phyloP scores from a whole-genome alignment of 1,140 invertebrate species.

The Lycorma delicatula region DNA sequence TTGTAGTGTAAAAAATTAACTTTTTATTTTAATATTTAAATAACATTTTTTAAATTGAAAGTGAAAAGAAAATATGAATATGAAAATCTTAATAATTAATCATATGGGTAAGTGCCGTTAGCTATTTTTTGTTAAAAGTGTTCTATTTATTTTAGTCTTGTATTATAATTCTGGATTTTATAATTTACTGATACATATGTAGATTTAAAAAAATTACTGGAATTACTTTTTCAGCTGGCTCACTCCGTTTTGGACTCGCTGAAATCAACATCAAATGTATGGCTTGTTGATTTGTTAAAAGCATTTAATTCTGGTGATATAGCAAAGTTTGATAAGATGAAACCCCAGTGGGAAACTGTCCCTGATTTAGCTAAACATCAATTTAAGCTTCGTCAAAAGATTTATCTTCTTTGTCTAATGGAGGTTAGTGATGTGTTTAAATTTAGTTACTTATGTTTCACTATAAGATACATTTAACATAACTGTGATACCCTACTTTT shows the following conservation, averaged over 20 bases:
- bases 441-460: not conserved
- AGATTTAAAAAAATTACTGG: too few relatives aligned
- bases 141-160: too few relatives aligned
- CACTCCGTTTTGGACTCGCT: slow-evolving; percentile 88
- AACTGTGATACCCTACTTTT: too few relatives aligned
- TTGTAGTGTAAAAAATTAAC: too few relatives aligned
- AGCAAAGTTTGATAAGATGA: slow-evolving; percentile 70
- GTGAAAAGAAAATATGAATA: too few relatives aligned
- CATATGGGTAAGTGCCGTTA: too few relatives aligned
- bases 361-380: slow-evolving; percentile 83
- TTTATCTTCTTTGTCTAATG: slow-evolving; percentile 92
- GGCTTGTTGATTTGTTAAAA: slow-evolving; percentile 82
- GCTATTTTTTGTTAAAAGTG: too few relatives aligned
- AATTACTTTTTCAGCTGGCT: slow-evolving; percentile 54
- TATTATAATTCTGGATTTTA: too few relatives aligned
- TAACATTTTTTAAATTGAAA: too few relatives aligned
- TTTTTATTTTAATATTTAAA: too few relatives aligned
- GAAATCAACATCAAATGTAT: slow-evolving; percentile 70
- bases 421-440: slow-evolving; percentile 51
- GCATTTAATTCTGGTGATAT: slow-evolving; percentile 93
- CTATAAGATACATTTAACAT: not conserved
- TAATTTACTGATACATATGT: too few relatives aligned
- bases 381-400: slow-evolving; percentile 79
- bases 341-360: slow-evolving; percentile 70
- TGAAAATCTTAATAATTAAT: too few relatives aligned